Evolutionary conservation across 1,140 invertebrate species (phyloP).

Genomic region (Drosophila leontia): DNA sequence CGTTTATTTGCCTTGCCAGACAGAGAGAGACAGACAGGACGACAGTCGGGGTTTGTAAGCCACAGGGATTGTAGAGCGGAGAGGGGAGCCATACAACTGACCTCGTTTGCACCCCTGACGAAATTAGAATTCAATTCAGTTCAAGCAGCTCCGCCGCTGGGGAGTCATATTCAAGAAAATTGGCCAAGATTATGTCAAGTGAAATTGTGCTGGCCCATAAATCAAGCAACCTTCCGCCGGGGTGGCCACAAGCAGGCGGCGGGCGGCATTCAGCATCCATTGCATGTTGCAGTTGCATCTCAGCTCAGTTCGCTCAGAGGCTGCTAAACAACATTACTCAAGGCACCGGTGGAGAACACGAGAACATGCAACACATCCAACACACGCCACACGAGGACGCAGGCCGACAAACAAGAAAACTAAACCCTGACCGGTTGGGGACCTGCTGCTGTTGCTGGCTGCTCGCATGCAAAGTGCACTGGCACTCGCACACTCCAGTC

Average conservation of each 20-base stretch:
- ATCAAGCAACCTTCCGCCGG: constrained; percentile 28
- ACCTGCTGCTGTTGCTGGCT: constrained; percentile 34
- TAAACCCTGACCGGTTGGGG: constrained; percentile 54
- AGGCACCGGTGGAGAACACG: constrained; percentile 32
- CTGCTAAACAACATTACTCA: constrained; percentile 56
- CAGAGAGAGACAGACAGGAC: constrained; percentile 9
- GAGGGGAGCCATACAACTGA: constrained; percentile 34
- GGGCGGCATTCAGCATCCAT: constrained; percentile 3
- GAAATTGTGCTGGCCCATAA: constrained; percentile 51
- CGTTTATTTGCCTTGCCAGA: constrained; percentile 74
- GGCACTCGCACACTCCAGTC: constrained; percentile 16
- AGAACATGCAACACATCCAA: constrained; percentile 38
- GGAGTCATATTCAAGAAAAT: constrained; percentile 58
- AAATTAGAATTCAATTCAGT: constrained; percentile 75
- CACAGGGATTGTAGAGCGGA: neutral
- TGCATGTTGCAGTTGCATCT: constrained; percentile 25
- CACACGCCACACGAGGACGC: constrained; percentile 22
- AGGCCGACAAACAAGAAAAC: constrained; percentile 39
- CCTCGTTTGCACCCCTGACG: constrained; percentile 47
- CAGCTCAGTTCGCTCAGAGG: constrained; percentile 25
- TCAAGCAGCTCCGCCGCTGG: constrained; percentile 22
- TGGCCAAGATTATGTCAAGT: constrained; percentile 50
- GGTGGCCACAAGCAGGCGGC: constrained; percentile 8
- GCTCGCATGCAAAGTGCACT: constrained; percentile 48
- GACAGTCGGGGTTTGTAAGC: neutral